Conservation (phyloP, 2,888 invertebrate genomes). For the Cistogaster globosa region DNA sequence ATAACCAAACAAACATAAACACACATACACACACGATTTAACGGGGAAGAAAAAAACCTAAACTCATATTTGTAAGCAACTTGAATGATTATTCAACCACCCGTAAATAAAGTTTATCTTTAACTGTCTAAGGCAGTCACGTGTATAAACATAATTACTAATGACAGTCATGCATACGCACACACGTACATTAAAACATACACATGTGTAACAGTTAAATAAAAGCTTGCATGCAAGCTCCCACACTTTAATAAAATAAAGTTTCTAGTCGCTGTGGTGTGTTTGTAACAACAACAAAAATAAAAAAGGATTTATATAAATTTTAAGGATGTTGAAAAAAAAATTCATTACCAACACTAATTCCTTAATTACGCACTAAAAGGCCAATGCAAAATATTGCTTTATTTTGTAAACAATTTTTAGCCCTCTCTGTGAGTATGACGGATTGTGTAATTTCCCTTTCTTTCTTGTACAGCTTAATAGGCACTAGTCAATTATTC, state of each 20-base stretch:
- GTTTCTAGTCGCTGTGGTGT: conserved; percentile 16
- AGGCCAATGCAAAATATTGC: neutral
- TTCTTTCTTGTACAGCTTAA: conserved; percentile 17
- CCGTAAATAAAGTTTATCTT: conserved; percentile 70
- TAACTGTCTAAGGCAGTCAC: conserved; percentile 69
- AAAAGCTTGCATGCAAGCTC: neutral
- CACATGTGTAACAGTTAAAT: conserved; percentile 11
- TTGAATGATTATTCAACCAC: conserved; percentile 59
- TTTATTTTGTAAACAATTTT: conserved; percentile 8
- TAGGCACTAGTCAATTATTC: conserved; percentile 59
- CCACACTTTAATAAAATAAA: conserved; percentile 1
- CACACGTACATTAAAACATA: conserved; percentile 3
- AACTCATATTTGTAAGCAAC: conserved; percentile 24
- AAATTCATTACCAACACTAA: conserved; percentile 64
- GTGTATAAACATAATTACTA: conserved; percentile 69
- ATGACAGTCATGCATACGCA: conserved; percentile 55
- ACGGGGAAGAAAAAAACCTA: neutral
- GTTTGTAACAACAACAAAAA: too few relatives aligned
- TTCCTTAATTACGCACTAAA: conserved; percentile 63
- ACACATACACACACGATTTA: neutral
- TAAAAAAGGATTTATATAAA: conserved; percentile 26
- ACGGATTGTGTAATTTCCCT: neutral
- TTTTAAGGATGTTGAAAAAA: conserved; percentile 36
- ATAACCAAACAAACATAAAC: conserved; percentile 6
- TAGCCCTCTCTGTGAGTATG: neutral